phyloP scores from a whole-genome alignment of 2,888 invertebrate species.

The Nemotelus pantherinus region DNA sequence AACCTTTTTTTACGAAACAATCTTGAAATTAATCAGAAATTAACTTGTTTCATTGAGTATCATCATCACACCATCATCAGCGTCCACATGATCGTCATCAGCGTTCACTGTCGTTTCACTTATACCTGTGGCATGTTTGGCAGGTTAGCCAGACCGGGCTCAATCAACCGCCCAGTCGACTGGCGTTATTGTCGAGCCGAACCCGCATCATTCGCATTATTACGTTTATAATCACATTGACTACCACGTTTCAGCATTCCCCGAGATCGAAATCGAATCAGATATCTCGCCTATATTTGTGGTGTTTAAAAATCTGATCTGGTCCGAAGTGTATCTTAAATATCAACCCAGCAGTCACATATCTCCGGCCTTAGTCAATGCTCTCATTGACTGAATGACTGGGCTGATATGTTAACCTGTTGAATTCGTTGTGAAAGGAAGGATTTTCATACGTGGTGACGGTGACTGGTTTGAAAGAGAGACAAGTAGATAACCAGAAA shows the following conservation, averaged over 20 bases:
- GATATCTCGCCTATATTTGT: too few relatives aligned
- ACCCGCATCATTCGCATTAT: neutral
- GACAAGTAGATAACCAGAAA: neutral
- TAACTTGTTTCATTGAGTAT: neutral
- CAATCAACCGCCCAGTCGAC: neutral
- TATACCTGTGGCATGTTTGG: too few relatives aligned
- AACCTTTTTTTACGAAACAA: neutral
- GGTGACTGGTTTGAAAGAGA: too few relatives aligned
- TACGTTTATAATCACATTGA: conserved; percentile 3
- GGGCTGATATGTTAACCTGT: neutral
- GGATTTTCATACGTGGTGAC: too few relatives aligned
- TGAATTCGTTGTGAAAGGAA: neutral
- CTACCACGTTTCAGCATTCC: neutral
- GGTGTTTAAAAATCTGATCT: neutral
- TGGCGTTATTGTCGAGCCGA: neutral
- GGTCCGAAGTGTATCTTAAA: conserved; percentile 7
- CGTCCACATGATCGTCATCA: too few relatives aligned
- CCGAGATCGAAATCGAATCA: neutral
- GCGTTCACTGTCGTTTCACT: too few relatives aligned
- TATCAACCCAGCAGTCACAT: neutral
- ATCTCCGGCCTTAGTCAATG: conserved; percentile 11
- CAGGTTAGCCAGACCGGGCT: too few relatives aligned
- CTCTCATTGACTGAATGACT: neutral
- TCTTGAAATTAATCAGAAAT: neutral
- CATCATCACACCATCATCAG: neutral